Conservation (phyloP, 2,113 vertebrate species). For the Raphicerus campestris region DNA sequence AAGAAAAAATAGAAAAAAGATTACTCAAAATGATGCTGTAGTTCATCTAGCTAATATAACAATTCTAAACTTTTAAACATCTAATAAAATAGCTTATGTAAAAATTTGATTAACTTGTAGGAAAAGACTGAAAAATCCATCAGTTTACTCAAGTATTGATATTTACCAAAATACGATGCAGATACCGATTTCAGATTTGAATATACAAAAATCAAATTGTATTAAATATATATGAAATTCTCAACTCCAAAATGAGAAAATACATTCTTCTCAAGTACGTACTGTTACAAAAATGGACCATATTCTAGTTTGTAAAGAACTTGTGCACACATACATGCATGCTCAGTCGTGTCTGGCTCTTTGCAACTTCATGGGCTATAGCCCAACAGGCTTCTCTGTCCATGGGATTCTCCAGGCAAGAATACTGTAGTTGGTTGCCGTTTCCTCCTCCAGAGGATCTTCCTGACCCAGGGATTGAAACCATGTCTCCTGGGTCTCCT, state of each 20-base stretch:
- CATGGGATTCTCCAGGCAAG: background rate
- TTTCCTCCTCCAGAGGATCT: background rate
- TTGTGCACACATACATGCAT: background rate
- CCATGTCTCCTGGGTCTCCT: background rate
- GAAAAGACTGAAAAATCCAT: background rate
- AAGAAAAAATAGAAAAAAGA: background rate
- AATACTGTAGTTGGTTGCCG: background rate
- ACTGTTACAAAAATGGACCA: background rate
- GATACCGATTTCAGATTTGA: background rate
- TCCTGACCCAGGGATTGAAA: background rate
- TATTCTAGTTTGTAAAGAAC: background rate
- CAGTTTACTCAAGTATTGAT: background rate
- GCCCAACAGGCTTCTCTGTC: background rate
- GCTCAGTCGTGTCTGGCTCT: background rate
- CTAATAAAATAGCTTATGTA: background rate
- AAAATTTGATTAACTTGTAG: background rate
- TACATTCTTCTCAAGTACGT: background rate
- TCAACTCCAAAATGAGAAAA: background rate
- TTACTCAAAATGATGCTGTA: background rate
- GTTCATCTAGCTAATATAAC: background rate
- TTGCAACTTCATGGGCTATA: background rate
- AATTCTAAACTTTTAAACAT: background rate
- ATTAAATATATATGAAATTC: background rate
- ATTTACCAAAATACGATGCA: background rate
- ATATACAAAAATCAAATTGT: background rate